Percentiles rank a stretch among this genome's conserved stretches.
These are phyloP conservation scores for Cairina moschata DNA, from an alignment of 2,113 vertebrate genomes.

Conservation along the genomic window DNA sequence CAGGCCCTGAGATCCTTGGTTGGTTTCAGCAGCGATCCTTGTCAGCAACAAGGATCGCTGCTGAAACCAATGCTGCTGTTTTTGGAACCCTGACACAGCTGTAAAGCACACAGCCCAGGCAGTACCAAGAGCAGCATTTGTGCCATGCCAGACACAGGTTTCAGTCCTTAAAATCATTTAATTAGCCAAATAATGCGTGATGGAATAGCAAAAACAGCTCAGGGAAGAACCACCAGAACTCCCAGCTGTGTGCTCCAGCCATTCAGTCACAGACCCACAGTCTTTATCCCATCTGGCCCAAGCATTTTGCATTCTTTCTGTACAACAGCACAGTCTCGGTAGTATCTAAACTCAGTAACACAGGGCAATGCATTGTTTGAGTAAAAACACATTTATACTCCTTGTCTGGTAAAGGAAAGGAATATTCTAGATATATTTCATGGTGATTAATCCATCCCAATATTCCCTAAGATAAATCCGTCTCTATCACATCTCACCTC, in stretches of 20 bases:
- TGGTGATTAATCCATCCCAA: not conserved
- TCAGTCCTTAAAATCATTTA: not conserved
- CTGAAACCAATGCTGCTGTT: no score
- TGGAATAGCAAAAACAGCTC: not conserved
- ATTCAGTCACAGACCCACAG: not conserved
- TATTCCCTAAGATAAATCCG: not conserved
- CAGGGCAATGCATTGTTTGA: not conserved
- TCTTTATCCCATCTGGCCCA: not conserved
- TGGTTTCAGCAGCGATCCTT: not conserved
- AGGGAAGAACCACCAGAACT: not conserved
- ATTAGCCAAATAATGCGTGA: not conserved
- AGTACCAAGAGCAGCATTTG: not conserved
- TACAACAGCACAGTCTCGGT: accelerated
- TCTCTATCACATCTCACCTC: not conserved
- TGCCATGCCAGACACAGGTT: not conserved
- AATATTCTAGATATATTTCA: not conserved
- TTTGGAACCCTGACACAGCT: not conserved
- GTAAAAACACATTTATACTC: not conserved
- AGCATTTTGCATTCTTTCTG: not conserved
- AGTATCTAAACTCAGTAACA: not conserved
- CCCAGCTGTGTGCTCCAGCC: not conserved
- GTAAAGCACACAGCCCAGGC: not conserved
- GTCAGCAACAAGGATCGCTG: no score
- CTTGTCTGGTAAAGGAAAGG: not conserved
- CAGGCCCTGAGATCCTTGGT: not conserved